Conservation (phyloP, 2,113 vertebrate species). For the Donacobius atricapilla region DNA sequence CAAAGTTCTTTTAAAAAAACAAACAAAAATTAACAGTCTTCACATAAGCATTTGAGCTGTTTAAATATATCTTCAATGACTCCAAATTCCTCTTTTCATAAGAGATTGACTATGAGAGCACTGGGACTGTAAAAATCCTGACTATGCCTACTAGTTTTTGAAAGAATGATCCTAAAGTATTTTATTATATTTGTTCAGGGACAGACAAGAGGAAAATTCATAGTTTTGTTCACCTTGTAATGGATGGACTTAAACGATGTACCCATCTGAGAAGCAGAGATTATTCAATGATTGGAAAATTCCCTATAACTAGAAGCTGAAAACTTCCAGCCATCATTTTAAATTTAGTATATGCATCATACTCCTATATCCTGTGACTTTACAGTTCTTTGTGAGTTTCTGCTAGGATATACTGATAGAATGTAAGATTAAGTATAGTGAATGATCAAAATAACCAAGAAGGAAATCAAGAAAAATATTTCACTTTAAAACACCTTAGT, state of each 20-base stretch:
- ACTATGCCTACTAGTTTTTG: background rate
- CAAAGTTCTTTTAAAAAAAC: background rate
- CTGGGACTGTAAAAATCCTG: background rate
- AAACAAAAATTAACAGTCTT: slow-evolving; percentile 9
- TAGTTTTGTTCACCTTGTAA: background rate
- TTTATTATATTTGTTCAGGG: background rate
- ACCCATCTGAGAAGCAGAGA: background rate
- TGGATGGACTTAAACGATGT: background rate
- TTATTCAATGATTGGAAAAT: background rate
- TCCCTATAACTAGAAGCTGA: background rate
- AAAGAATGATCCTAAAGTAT: background rate
- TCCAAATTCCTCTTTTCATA: background rate
- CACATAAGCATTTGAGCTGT: background rate
- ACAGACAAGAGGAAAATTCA: background rate
- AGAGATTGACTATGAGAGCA: background rate
- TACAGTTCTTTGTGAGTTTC: background rate
- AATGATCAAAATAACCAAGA: background rate
- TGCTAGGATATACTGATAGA: background rate
- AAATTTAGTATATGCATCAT: background rate
- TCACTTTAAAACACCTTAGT: background rate
- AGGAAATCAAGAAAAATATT: background rate
- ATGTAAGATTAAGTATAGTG: background rate
- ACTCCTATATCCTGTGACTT: background rate
- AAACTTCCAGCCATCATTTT: background rate
- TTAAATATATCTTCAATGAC: background rate